These are phyloP conservation scores for Cirrhinus mrigala DNA, from an alignment of 2,797 vertebrate species.

Conservation along the genomic window DNA sequence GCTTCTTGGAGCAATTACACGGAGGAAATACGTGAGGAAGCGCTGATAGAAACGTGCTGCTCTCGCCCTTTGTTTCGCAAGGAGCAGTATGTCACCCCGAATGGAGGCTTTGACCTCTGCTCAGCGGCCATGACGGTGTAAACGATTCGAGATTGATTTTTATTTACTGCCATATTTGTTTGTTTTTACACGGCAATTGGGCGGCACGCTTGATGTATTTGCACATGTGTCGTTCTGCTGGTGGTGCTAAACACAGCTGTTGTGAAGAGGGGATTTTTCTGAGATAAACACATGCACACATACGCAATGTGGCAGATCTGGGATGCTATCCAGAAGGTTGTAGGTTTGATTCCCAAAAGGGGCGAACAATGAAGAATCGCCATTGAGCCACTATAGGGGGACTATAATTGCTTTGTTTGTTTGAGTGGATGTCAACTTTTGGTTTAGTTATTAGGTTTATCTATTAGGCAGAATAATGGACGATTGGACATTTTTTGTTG, in stretches of 20 bases:
- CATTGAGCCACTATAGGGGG: not conserved
- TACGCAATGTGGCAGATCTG: not conserved
- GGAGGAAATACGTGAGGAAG: conserved; percentile 52
- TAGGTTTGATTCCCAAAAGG: not conserved
- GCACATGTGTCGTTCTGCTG: not conserved
- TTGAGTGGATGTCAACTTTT: not conserved
- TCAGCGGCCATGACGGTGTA: conserved; percentile 45
- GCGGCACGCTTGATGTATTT: conserved; percentile 9
- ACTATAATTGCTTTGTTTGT: not conserved
- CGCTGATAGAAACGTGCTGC: conserved; percentile 48
- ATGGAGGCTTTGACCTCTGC: conserved; percentile 57
- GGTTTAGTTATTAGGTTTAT: not conserved
- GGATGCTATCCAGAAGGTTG: not conserved
- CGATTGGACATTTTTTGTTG: too few species aligned
- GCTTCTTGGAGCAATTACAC: conserved; percentile 62
- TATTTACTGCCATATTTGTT: conserved; percentile 51
- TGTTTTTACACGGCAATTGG: conserved; percentile 20
- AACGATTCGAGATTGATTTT: conserved; percentile 43
- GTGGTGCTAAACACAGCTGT: conserved; percentile 17
- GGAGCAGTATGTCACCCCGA: conserved; percentile 42
- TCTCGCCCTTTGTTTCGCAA: conserved; percentile 45
- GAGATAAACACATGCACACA: not conserved
- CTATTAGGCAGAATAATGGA: too few species aligned
- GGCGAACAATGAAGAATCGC: not conserved
- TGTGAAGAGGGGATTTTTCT: not conserved